Evolutionary conservation across 2,113 vertebrate genomes (phyloP), one percentile per base, ranked within the genome.

Genomic region (Oreochromis spilurus): DNA sequence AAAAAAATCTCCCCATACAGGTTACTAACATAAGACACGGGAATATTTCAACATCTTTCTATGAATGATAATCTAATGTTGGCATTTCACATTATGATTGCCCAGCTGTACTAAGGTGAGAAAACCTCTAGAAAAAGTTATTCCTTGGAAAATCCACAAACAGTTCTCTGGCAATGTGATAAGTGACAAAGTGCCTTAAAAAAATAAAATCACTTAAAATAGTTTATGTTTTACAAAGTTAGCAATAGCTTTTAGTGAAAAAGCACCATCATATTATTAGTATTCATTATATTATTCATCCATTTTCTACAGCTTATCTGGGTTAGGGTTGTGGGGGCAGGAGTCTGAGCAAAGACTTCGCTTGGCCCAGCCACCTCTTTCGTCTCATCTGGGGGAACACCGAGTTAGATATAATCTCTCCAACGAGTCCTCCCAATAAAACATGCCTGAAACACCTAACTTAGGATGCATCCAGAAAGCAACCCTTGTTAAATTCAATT

Each of bases 271-370:
- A 4, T 58, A 58, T 58, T 58, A 31, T 58, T 58, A 3, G 17
- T 2, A 58, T 58, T 16, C 55, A 58, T 31, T 58, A 31, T 58
- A 31, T 58, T 31, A 29, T 57, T 5, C 54, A 26, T 55, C 26
- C 57, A 60, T 60, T 60, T 60, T 60, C 57, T 60, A 4, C 0
- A 31, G 57, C 0, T 58, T 58, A 31, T 0, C 14, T 60, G 8
- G 14, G 7, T 60, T 60, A 60, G 2, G 8, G 1, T n/a, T 6
- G 13, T 14, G 43, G 43, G 43, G 5, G 43, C 43, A 45, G 43
- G 43, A 45, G 13, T 6, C 43, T 45, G 43, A 45, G 43, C 43
- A 45, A 45, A 45, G 43, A 14, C 43, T 45, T 45, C 1, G 5
- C 43, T 45, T 12, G 5, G 5, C 43, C 43, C 12, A 45, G 12